Evolutionary conservation across 1,140 invertebrate species (phyloP), one percentile per base, ranked within the genome.

Genomic region (Kradibia gibbosae): DNA sequence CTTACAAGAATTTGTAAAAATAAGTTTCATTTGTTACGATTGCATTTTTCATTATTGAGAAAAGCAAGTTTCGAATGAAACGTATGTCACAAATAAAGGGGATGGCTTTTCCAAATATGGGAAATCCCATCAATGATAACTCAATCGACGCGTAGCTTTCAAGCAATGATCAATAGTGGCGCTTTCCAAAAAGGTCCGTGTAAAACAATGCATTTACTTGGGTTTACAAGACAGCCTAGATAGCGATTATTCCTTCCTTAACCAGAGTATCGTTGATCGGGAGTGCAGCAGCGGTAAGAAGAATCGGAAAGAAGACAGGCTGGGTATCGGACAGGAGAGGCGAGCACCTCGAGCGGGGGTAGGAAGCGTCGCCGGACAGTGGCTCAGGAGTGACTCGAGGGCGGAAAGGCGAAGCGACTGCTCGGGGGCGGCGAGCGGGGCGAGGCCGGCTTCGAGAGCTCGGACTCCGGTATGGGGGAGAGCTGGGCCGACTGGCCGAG

Each of bases 401-500:
- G 86, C 17, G 90, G 88, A 79, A 89, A 89, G 8, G 86, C 82
- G 48, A 90, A 91, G 42, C 86, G 85, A 65, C 83, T 83, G 1
- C 85, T 55, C 75, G 92, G 89, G 20, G 89, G 90, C 81, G 92
- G 87, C 71, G 91, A 93, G 84, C 93, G 90, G 25, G 94, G 94
- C 71, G 94, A 94, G 4, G 93, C 93, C 0, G 94, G 94, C 90
- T 95, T 95, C 5, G 94, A 95, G 2, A 95, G 90, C n/a, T 95
- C 94, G 22, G 94, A 94, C 85, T 95, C 94, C 55, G 93, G 93
- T 45, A 95, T 95, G 15, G 95, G 95, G 45, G 94, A 95, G 60
- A 95, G 87, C 48, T 94, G 88, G 88, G 93, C 80, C 84, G 93
- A 85, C 85, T 92, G 87, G 76, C 88, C 86, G 80, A 92, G 86